A percentile compares a stretch with the other conserved stretches of the same genome.
phyloP scores from a whole-genome alignment of 2,888 invertebrate species.

The Cetonia aurata region DNA sequence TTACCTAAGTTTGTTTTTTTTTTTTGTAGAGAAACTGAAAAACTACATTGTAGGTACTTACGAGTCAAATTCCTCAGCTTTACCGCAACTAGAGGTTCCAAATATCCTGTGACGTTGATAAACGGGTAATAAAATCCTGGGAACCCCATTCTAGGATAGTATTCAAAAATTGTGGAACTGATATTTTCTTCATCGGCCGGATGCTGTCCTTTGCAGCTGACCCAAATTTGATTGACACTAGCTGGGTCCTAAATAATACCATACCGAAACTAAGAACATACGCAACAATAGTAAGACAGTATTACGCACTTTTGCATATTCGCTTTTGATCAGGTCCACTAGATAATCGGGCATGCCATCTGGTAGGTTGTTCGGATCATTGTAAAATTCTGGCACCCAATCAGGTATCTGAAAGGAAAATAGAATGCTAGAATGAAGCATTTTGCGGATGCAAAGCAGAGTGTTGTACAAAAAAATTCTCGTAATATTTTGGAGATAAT shows the following conservation, averaged over 20 bases:
- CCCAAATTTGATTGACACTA: conserved; percentile 76
- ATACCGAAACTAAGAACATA: conserved; percentile 27
- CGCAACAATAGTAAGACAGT: conserved; percentile 9
- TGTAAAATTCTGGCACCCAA: conserved; percentile 79
- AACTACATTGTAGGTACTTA: conserved; percentile 60
- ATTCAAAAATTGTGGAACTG: conserved; percentile 70
- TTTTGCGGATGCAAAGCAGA: no score
- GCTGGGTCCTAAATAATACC: conserved; percentile 25
- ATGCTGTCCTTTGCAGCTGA: conserved; percentile 85
- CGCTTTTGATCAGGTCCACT: conserved; percentile 66
- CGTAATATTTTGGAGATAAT: no score
- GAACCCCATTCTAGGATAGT: conserved; percentile 79
- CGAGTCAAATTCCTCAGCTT: conserved; percentile 70
- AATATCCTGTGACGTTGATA: conserved; percentile 71
- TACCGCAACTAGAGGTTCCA: conserved; percentile 77
- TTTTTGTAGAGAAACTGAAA: no score
- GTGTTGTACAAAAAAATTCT: no score
- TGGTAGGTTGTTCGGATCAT: conserved; percentile 69
- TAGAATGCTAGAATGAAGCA: no score
- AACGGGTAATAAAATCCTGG: conserved; percentile 76
- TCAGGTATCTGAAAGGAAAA: conserved; percentile 73
- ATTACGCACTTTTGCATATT: conserved; percentile 47
- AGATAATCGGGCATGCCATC: conserved; percentile 73
- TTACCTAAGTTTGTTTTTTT: no score
- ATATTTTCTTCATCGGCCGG: conserved; percentile 81